A percentile compares a stretch with the other conserved stretches of the same genome.
phyloP scores from a whole-genome alignment of 2,797 vertebrate species.

The Karalla daura region DNA sequence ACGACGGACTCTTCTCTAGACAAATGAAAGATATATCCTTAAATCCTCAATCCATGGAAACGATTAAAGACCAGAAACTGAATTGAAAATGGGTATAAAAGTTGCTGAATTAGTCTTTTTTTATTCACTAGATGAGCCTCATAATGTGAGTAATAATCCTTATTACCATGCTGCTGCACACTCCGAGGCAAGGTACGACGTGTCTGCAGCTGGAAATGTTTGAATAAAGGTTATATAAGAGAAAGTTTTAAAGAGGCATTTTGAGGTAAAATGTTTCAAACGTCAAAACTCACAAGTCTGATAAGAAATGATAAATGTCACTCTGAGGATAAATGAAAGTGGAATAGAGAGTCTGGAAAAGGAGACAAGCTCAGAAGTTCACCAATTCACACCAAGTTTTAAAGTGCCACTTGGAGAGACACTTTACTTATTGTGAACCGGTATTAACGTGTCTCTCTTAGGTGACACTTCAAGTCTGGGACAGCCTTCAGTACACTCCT shows the following conservation, averaged over 20 bases:
- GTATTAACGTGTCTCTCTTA: no score
- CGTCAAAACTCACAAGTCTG: neutral
- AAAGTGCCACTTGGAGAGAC: no score
- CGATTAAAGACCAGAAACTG: conserved; percentile 10
- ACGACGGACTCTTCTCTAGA: neutral
- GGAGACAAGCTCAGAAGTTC: no score
- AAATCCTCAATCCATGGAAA: neutral
- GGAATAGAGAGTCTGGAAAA: no score
- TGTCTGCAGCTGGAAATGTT: neutral
- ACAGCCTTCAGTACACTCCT: no score
- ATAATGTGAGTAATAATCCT: neutral
- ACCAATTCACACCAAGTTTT: no score
- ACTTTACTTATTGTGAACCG: no score
- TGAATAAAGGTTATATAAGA: neutral
- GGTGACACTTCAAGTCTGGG: no score
- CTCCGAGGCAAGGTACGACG: neutral
- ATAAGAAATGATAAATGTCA: neutral
- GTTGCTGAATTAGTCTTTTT: conserved; percentile 3
- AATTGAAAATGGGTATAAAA: neutral
- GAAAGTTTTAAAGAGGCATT: neutral
- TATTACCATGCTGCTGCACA: neutral
- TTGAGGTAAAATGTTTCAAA: neutral
- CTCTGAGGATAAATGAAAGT: neutral
- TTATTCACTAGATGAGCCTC: neutral
- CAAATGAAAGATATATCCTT: neutral